Base-by-base conservation (phyloP, 2,888 invertebrate species). In the Chrysolina americana region DNA sequence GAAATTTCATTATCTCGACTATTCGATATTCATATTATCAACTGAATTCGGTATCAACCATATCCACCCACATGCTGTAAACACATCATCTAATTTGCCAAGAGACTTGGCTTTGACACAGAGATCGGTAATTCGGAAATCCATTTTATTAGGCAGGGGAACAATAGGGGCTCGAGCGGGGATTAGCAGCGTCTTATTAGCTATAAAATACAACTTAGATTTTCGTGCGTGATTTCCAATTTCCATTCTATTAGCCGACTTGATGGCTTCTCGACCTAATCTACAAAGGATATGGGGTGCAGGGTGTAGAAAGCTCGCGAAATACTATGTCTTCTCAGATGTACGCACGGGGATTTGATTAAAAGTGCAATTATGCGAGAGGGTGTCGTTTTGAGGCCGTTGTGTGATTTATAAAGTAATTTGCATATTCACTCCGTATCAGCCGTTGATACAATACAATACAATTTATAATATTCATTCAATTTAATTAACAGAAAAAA, bases 181-280 rank as follows among this genome's bases (percentile, higher is more conserved):
- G 71, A 71, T 71, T 74, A 71, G 71, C 56, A 83, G 80, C 85
- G 85, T 86, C 86, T 86, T 86, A 87, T 87, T 86, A 86, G 81
- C 84, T 85, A 83, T 83, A 86, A 86, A 86, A 85, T 84, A 85
- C 85, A 83, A 83, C 82, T 84, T 85, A 82, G 83, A 84, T 83
- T 79, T 82, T 84, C 83, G 86, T 86, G 85, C 87, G 86, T 86
- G 86, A 87, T 87, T 87, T 87, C 87, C 87, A 87, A 87, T 87
- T 87, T 87, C 87, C 87, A 87, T 87, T 86, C 87, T 83, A 86
- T 87, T 86, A 87, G 83, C 83, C 81, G 83, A 83, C 83, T 86
- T 86, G 85, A 87, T 87, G 85, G 84, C 83, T 86, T 87, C 82
- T 80, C 83, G 82, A 81, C 80, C 80, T 84, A 85, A 85, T 80